Evolutionary conservation across 2,888 invertebrate species (phyloP).

Genomic region (Maniola hyperantus): DNA sequence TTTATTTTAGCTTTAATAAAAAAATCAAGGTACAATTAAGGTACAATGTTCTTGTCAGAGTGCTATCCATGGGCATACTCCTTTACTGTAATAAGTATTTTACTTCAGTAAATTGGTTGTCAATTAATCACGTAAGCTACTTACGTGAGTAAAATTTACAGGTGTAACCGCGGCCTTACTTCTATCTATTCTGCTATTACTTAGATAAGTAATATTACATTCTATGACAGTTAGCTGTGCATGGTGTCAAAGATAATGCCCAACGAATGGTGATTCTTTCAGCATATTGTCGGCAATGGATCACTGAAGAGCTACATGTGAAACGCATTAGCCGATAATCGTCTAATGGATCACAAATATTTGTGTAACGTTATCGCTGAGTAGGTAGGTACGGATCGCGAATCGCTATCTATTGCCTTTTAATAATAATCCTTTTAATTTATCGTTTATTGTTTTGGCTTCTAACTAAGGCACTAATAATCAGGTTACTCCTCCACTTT

Average conservation of each 20-base stretch:
- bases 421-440: slow-evolving; percentile 39
- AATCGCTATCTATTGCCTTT: slow-evolving; percentile 31
- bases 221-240: slow-evolving; percentile 16
- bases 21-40: no score
- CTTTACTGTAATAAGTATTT: no score
- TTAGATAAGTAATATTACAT: no score
- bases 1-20: no score
- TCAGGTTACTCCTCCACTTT: no score
- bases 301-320: slow-evolving; percentile 52
- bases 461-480: background rate
- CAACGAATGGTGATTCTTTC: slow-evolving; percentile 32
- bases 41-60: no score
- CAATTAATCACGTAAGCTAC: no score
- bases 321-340: slow-evolving; percentile 64
- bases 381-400: slow-evolving; percentile 29
- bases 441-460: slow-evolving; percentile 32
- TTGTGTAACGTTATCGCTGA: slow-evolving; percentile 46
- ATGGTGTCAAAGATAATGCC: slow-evolving; percentile 30
- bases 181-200: no score
- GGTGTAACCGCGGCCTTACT: no score
- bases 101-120: no score
- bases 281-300: slow-evolving; percentile 33
- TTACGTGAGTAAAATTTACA: no score
- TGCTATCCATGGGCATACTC: no score
- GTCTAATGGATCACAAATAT: slow-evolving; percentile 66